Conservation (phyloP, 2,888 invertebrate genomes). For the Clitarchus hookeri region DNA sequence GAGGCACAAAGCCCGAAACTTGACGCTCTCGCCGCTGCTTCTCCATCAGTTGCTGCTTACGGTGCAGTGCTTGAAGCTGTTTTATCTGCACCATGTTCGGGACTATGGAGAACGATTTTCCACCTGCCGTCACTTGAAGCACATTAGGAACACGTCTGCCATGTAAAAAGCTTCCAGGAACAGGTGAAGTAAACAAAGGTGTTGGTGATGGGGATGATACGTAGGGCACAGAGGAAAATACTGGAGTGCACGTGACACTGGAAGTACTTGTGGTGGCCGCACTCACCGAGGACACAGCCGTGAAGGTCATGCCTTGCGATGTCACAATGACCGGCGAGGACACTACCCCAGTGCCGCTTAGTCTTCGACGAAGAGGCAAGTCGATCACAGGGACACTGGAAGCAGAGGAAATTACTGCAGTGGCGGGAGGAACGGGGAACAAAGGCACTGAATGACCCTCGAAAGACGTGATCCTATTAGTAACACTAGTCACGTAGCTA, state of each 20-base stretch:
- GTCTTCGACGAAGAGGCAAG: constrained; percentile 30
- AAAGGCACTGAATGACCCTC: constrained; percentile 55
- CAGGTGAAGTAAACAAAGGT: not conserved
- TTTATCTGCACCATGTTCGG: constrained; percentile 30
- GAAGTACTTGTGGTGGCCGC: constrained; percentile 21
- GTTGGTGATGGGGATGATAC: constrained; percentile 21
- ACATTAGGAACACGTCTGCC: constrained; percentile 63
- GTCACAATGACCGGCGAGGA: constrained; percentile 19
- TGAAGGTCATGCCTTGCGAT: constrained; percentile 19
- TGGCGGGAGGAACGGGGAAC: constrained; percentile 32
- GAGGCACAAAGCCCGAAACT: constrained; percentile 49
- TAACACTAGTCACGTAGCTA: constrained; percentile 79
- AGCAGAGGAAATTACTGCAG: constrained; percentile 26
- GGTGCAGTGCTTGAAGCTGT: constrained; percentile 52
- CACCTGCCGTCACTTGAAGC: constrained; percentile 76
- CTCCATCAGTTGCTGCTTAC: not conserved
- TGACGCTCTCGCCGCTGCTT: constrained; percentile 11
- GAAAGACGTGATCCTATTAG: constrained; percentile 76
- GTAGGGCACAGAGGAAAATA: constrained; percentile 21
- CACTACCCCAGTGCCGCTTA: not conserved
- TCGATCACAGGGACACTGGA: constrained; percentile 37
- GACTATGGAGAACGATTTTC: constrained; percentile 65
- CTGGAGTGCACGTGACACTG: not conserved
- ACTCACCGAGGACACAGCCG: constrained; percentile 7
- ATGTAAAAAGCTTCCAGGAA: not conserved